phyloP scores from a whole-genome alignment of 2,888 invertebrate genomes.

The Parnassius smintheus region DNA sequence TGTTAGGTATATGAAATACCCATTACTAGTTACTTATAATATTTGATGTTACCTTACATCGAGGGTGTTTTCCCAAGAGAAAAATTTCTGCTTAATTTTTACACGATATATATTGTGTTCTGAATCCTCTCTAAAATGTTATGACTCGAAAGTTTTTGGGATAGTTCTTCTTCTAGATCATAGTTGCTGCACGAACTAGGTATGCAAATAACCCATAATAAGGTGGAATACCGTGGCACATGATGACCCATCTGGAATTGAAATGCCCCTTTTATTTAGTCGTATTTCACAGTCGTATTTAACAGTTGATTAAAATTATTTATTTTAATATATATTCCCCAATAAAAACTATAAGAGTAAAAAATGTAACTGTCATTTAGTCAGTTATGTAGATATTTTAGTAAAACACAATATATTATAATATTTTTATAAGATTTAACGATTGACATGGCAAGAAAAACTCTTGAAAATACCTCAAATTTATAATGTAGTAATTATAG shows the following conservation, averaged over 20 bases:
- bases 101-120: constrained; percentile 71
- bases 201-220: constrained; percentile 82
- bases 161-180: constrained; percentile 74
- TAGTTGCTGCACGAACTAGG: constrained; percentile 77
- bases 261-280: background rate
- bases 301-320: too few species aligned
- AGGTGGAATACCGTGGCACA: constrained; percentile 78
- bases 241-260: constrained; percentile 79
- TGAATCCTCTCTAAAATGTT: constrained; percentile 63
- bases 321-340: too few species aligned
- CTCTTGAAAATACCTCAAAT: too few species aligned
- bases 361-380: too few species aligned
- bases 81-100: constrained; percentile 58
- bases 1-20: too few species aligned
- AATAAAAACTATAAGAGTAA: too few species aligned
- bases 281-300: too few species aligned
- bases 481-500: too few species aligned
- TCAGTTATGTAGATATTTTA: too few species aligned
- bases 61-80: constrained; percentile 70
- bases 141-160: constrained; percentile 53
- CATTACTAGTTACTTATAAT: background rate
- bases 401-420: too few species aligned
- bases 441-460: too few species aligned
- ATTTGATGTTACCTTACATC: constrained; percentile 58
- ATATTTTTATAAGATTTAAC: too few species aligned